phyloP scores from a whole-genome alignment of 1,140 invertebrate species.

The Rhopalosiphum maidis region DNA sequence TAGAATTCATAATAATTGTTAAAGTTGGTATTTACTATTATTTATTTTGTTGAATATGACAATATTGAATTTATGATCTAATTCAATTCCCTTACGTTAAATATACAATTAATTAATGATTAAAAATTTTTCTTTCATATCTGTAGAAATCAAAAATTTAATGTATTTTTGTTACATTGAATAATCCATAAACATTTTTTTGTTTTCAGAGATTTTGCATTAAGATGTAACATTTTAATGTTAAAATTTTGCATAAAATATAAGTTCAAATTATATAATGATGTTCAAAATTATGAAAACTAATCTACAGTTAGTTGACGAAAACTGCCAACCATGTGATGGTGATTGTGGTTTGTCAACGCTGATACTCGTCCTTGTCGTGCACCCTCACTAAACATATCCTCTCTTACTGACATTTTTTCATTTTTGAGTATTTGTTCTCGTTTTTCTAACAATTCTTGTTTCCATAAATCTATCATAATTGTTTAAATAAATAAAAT shows the following conservation, averaged over 20 bases:
- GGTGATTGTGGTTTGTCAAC: constrained; percentile 65
- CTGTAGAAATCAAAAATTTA: neutral
- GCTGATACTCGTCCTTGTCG: constrained; percentile 76
- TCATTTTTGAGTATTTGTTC: constrained; percentile 63
- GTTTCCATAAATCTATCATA: constrained; percentile 70
- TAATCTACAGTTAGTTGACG: constrained; percentile 79
- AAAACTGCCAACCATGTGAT: constrained; percentile 74
- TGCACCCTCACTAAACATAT: constrained; percentile 72
- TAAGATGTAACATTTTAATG: constrained; percentile 48
- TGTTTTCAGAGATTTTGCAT: constrained; percentile 50
- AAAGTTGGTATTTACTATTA: constrained; percentile 20
- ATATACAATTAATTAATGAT: neutral
- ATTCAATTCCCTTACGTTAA: neutral
- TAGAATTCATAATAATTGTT: neutral
- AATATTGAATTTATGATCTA: neutral
- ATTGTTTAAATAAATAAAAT: constrained; percentile 37
- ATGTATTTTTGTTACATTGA: constrained; percentile 26
- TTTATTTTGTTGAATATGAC: neutral
- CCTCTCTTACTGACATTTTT: constrained; percentile 70
- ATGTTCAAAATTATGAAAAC: constrained; percentile 48
- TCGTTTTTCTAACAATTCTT: constrained; percentile 66
- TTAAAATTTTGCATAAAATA: constrained; percentile 38
- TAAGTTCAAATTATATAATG: constrained; percentile 40
- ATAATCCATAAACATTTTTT: constrained; percentile 5
- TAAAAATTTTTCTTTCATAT: neutral